Base-by-base conservation (phyloP, 2,113 vertebrate genomes). In the Labeo rohita region DNA sequence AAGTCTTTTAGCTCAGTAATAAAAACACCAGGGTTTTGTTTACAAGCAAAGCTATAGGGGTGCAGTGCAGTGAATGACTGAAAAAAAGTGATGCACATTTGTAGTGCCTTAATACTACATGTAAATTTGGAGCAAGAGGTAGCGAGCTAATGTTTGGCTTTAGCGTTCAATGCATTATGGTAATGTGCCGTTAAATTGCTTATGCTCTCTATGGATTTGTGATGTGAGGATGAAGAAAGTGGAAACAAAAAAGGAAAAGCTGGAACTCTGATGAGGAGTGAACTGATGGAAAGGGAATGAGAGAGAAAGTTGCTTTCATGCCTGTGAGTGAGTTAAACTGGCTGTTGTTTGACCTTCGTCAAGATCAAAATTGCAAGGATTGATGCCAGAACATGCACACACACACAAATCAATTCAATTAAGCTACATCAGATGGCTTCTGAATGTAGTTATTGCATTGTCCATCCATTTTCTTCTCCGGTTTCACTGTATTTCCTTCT, bases 311-410 rank as follows among this genome's bases (percentile, higher is more conserved):
- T 15, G 28, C 54, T 56, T 84, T 43, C 6, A 56, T 84, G 52
- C 28, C 12, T 61, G 34, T 63, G 50, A 75, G 39, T 16, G 52
- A 63, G 82, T 49, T 76, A 82, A 81, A 63, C 36, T 16, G 34
- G 7, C 84, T 70, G 78, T 72, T 86, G 75, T 65, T 79, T 61
- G 72, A 83, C 77, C 72, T 73, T 85, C 47, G 83, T 75, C 82
- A 83, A 54, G 21, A 28, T 28, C 84, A 80, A 79, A 23, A 74
- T 82, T 80, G 59, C 80, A 73, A 63, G n/a, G 54, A 63, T 9
- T 80, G 56, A 36, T 83, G 34, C 63, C 16, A 56, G 23, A 11
- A 65, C 54, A 54, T 43, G 52, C 21, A 28, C 43, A 65, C 43
- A 54, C 47, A 47, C 36, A 23, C 28, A 83, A 43, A 73, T 16